Percentiles rank a stretch among this genome's conserved stretches.
Evolutionary conservation across 2,113 vertebrate species (phyloP).

Genomic region (Oplegnathus fasciatus): DNA sequence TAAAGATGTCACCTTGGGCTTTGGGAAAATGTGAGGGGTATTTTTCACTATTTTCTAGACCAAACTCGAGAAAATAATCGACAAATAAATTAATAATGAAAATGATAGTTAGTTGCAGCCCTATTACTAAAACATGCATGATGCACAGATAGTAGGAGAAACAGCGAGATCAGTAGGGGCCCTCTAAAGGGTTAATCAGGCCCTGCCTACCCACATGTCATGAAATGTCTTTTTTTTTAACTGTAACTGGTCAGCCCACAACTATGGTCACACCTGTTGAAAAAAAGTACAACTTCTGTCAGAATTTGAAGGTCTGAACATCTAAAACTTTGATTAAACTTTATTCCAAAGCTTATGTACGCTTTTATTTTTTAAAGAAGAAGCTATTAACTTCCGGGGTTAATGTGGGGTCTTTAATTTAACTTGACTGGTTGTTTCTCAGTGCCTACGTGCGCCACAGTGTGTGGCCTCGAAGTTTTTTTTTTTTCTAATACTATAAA

Average conservation of each 20-base stretch:
- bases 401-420: not conserved
- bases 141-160: not conserved
- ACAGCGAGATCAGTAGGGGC: too few relatives aligned
- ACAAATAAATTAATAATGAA: not conserved
- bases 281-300: not conserved
- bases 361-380: constrained; percentile 60
- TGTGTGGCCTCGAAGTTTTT: constrained; percentile 13
- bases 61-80: not conserved
- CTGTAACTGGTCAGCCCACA: not conserved
- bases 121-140: too few relatives aligned
- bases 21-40: too few relatives aligned
- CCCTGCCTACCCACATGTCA: not conserved
- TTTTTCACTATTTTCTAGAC: not conserved
- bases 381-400: constrained; percentile 14
- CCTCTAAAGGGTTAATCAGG: not conserved
- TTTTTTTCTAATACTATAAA: not conserved
- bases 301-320: not conserved
- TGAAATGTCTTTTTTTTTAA: not conserved
- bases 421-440: constrained; percentile 24
- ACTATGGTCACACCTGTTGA: not conserved
- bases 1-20: not conserved
- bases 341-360: not conserved
- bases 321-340: not conserved
- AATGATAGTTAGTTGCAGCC: not conserved
- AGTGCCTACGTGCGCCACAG: constrained; percentile 55